Percentiles rank a stretch among this genome's conserved stretches.
phyloP scores from a whole-genome alignment of 2,888 invertebrate species.

The Agrilus mali region DNA sequence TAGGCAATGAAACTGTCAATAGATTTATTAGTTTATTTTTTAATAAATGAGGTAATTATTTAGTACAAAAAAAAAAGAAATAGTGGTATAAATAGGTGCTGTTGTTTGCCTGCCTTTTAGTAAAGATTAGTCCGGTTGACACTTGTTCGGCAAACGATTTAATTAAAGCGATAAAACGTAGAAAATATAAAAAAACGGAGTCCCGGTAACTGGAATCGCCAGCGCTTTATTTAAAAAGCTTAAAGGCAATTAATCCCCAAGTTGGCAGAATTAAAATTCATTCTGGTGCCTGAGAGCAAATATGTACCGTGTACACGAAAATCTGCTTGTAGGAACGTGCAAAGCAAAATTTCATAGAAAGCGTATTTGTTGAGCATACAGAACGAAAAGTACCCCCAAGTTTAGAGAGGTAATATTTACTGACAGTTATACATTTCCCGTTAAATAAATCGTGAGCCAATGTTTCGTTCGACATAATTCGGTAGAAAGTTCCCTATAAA shows the following conservation, averaged over 20 bases:
- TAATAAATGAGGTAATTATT: too few species aligned
- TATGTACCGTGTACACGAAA: slow-evolving; percentile 22
- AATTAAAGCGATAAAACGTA: slow-evolving; percentile 9
- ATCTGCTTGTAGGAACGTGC: slow-evolving; percentile 29
- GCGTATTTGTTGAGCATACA: slow-evolving; percentile 33
- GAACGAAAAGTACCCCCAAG: slow-evolving; percentile 33
- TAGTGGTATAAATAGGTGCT: too few species aligned
- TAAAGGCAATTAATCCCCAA: too few species aligned
- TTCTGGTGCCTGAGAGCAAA: slow-evolving; percentile 14
- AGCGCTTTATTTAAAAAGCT: background rate
- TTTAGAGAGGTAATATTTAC: slow-evolving; percentile 37
- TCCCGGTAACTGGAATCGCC: background rate
- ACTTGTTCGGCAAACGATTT: background rate
- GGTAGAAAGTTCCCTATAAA: slow-evolving; percentile 17
- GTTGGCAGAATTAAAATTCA: background rate
- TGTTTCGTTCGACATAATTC: slow-evolving; percentile 29
- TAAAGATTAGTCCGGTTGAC: too few species aligned
- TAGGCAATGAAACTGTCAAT: too few species aligned
- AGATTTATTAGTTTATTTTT: too few species aligned
- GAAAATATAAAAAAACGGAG: slow-evolving; percentile 5
- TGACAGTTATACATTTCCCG: slow-evolving; percentile 38
- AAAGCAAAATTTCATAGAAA: slow-evolving; percentile 32
- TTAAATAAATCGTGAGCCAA: slow-evolving; percentile 37
- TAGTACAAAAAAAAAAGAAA: too few species aligned
- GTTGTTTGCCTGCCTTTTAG: too few species aligned